phyloP scores from a whole-genome alignment of 2,888 invertebrate genomes.

The Pterostichus madidus region DNA sequence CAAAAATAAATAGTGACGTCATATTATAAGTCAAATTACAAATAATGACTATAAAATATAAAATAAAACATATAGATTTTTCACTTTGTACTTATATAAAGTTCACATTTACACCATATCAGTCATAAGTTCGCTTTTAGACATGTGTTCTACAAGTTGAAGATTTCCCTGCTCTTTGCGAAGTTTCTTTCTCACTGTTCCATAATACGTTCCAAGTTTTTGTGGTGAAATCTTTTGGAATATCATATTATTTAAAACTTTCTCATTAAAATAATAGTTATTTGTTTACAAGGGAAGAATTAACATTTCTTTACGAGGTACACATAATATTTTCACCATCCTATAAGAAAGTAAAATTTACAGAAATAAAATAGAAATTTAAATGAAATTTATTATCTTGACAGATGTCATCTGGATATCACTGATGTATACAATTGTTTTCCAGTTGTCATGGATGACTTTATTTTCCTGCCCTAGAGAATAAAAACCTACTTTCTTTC shows the following conservation, averaged over 20 bases:
- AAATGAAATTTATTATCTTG: too few species aligned
- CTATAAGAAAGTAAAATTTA: too few species aligned
- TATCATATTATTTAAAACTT: constrained; percentile 25
- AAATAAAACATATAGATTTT: too few species aligned
- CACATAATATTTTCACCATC: not conserved
- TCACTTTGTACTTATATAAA: too few species aligned
- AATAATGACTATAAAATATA: not conserved
- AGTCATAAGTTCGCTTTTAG: not conserved
- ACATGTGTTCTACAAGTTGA: constrained; percentile 13
- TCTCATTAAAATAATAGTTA: constrained; percentile 6
- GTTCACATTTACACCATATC: not conserved
- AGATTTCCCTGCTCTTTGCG: not conserved
- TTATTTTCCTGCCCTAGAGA: too few species aligned
- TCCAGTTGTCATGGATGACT: too few species aligned
- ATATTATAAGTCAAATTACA: not conserved
- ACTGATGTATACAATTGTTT: too few species aligned
- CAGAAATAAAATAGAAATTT: too few species aligned
- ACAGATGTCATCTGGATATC: too few species aligned
- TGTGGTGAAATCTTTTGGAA: constrained; percentile 1
- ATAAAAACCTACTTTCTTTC: too few species aligned
- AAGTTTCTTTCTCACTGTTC: not conserved
- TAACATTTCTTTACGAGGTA: too few species aligned
- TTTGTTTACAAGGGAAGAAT: not conserved
- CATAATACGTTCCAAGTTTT: not conserved
- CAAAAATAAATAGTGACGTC: not conserved